Evolutionary conservation across 1,140 invertebrate species (phyloP).

Genomic region (Drosophila lowei): DNA sequence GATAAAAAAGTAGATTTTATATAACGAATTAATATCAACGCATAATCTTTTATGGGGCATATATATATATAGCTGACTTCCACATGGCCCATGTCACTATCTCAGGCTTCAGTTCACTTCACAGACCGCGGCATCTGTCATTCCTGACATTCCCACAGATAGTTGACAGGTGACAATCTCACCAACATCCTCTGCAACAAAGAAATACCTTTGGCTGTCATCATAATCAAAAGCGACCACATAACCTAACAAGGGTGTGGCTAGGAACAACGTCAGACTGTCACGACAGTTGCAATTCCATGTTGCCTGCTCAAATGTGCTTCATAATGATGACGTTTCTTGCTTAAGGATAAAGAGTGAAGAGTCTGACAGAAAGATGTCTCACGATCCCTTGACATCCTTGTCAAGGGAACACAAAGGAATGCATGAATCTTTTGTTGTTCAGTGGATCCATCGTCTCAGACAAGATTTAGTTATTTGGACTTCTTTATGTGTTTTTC

Average conservation of each 20-base stretch:
- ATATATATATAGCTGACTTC: no score
- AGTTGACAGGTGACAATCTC: constrained; percentile 3
- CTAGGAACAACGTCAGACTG: constrained; percentile 25
- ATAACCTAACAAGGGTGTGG: constrained; percentile 28
- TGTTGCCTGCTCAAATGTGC: constrained; percentile 7
- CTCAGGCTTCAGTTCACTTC: no score
- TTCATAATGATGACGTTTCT: constrained; percentile 40
- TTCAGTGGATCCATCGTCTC: not conserved
- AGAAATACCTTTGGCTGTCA: constrained; percentile 33
- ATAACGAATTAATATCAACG: no score
- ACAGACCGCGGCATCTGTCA: not conserved
- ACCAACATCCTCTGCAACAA: constrained; percentile 2
- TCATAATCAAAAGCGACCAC: constrained; percentile 39
- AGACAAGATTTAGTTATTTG: no score
- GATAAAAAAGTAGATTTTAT: no score
- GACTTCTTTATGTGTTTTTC: no score
- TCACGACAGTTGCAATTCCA: constrained; percentile 24
- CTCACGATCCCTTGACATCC: no score
- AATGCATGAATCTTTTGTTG: constrained; percentile 1
- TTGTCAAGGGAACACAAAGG: no score
- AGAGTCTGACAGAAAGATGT: no score
- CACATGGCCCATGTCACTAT: no score
- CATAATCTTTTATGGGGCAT: no score
- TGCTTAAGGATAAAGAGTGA: not conserved
- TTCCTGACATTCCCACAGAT: constrained; percentile 16